Percentiles rank a stretch among this genome's conserved stretches.
Conservation (phyloP, 64 coral and sea anemone genomes). For the Acropora tenuis region DNA sequence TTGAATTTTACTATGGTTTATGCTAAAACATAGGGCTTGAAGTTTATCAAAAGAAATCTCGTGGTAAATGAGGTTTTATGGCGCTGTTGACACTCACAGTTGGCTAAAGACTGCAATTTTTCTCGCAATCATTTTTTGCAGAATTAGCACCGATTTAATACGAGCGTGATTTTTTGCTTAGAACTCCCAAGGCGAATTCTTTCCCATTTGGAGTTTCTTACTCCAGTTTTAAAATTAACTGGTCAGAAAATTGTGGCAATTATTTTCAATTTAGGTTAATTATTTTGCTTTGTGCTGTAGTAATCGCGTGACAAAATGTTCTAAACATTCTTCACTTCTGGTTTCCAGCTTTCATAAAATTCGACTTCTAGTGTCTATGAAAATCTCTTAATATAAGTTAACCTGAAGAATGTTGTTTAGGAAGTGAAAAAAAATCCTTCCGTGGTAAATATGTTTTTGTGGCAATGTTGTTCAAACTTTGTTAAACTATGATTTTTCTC, state of each 20-base stretch:
- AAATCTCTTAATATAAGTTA: too few species aligned
- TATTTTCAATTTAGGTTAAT: slow-evolving; percentile 37
- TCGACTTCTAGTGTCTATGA: slow-evolving; percentile 3
- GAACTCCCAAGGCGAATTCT: too few species aligned
- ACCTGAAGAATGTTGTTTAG: slow-evolving; percentile 36
- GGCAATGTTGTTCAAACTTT: slow-evolving; percentile 36
- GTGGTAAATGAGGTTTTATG: too few species aligned
- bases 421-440: slow-evolving; percentile 35
- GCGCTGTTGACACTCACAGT: slow-evolving; percentile 6
- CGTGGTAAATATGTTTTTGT: slow-evolving; percentile 16
- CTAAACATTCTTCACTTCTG: background rate
- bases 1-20: too few species aligned
- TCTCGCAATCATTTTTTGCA: too few species aligned
- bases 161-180: too few species aligned
- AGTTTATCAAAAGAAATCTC: too few species aligned
- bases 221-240: background rate
- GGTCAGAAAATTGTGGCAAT: slow-evolving; percentile 69
- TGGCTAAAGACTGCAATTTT: background rate
- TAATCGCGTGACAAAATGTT: background rate
- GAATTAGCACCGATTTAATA: too few species aligned
- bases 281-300: slow-evolving; percentile 21
- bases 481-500: slow-evolving; percentile 58
- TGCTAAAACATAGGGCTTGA: too few species aligned
- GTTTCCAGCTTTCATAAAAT: slow-evolving; percentile 1
- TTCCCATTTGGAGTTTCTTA: too few species aligned